Evolutionary conservation across 2,888 invertebrate genomes (phyloP).

Genomic region (Drosophila monieri): DNA sequence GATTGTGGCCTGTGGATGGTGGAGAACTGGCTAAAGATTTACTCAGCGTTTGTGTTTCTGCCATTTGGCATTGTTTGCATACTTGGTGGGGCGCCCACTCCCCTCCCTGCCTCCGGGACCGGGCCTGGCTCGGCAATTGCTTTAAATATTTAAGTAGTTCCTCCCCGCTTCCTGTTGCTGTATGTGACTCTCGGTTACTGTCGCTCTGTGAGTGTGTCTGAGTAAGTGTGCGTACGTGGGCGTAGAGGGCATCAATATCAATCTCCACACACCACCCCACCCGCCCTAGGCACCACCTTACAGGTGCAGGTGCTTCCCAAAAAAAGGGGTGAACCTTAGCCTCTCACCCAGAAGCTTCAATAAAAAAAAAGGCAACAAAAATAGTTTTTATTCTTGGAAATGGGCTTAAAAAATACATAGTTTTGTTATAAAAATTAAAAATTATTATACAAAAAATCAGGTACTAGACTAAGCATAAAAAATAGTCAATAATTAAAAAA

Average conservation of each 20-base stretch:
- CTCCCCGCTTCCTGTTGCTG: constrained; percentile 56
- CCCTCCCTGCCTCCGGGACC: not conserved
- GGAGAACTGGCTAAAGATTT: constrained; percentile 37
- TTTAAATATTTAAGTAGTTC: constrained; percentile 74
- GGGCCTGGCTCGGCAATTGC: constrained; percentile 55
- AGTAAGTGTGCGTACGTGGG: constrained; percentile 8
- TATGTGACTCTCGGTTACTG: constrained; percentile 7
- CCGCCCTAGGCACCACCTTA: not conserved
- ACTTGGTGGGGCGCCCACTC: constrained; percentile 11
- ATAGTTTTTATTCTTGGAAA: too few species aligned
- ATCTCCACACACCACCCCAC: constrained; percentile 20
- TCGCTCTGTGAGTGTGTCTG: not conserved
- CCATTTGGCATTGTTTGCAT: constrained; percentile 45
- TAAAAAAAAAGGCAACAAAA: too few species aligned
- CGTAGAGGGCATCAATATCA: constrained; percentile 39
- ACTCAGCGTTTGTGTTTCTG: constrained; percentile 33
- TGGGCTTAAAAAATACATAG: too few species aligned
- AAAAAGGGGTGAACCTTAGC: not conserved
- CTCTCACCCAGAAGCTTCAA: not conserved
- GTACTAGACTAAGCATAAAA: too few species aligned
- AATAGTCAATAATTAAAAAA: too few species aligned
- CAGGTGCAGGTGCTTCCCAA: constrained; percentile 10
- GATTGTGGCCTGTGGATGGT: not conserved
- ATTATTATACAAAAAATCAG: too few species aligned
- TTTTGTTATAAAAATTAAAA: too few species aligned